Base-by-base conservation (phyloP, 1,140 invertebrate genomes). In the Aphaenogaster ashmeadi region DNA sequence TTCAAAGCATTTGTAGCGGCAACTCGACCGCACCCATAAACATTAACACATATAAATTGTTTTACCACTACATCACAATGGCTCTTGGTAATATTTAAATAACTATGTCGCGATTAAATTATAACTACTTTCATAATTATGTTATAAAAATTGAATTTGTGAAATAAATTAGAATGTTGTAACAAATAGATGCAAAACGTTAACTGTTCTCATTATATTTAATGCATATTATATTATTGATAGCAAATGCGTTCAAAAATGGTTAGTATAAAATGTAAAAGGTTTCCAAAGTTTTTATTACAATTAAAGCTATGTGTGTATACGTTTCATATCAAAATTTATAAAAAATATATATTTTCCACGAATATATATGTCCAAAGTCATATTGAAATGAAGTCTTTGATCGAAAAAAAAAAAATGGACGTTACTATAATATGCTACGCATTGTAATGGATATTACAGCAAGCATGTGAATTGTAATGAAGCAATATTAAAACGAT, bases 281-380 rank as follows among this genome's bases (percentile, higher is more conserved):
- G 7, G 50, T 64, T 54, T 79, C 80, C 50, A 84, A 87, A 91
- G 50, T 69, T 89, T 47, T 71, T 36, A 67, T 44, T 90, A 64
- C 5, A 64, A 50, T 50, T 62, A 91, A 87, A 60, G 36, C 47
- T 21, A 84, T 50, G 21, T 52, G 0, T 62, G 44, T 87, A 90
- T 84, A 88, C 11, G 38, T 58, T 56, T 78, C 27, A 78, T 90
- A 87, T 90, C 69, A 90, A 88, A 88, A 84, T 85, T 54, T 89
- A 91, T 85, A 87, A 83, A 69, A 88, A 91, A 91, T 88, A 90
- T 88, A 67, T 66, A 87, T 90, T 83, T 44, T 77, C 75, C 86
- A 85, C 8, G 66, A 85, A 77, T 87, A 77, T 77, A 38, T 78
- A 52, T 84, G 18, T 86, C 6, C 52, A 47, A 52, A 60, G 11